phyloP scores from a whole-genome alignment of 2,888 invertebrate genomes.

The Drosophila seclusa region DNA sequence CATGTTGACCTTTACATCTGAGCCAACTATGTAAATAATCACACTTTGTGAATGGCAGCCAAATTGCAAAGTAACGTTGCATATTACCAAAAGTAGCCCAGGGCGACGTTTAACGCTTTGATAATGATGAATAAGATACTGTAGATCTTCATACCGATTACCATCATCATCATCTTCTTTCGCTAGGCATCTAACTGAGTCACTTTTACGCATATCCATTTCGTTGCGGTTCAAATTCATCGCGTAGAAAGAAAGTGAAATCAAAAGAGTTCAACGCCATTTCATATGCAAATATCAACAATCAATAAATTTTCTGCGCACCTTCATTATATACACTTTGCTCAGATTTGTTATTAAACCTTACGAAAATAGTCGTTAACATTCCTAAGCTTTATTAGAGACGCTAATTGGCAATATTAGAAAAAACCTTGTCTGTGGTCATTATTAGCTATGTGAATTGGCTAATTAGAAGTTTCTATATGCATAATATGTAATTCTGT shows the following conservation, averaged over 20 bases:
- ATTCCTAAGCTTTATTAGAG: slow-evolving; percentile 42
- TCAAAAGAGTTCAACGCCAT: slow-evolving; percentile 58
- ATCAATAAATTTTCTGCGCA: slow-evolving; percentile 3
- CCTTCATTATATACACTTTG: slow-evolving; percentile 13
- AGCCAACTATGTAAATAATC: slow-evolving; percentile 54
- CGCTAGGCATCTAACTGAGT: slow-evolving; percentile 5
- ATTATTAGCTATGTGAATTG: slow-evolving; percentile 19
- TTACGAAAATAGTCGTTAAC: slow-evolving; percentile 14
- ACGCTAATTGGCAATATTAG: slow-evolving; percentile 41
- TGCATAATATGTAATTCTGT: background rate
- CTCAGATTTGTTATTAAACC: background rate
- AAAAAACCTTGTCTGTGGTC: slow-evolving; percentile 7
- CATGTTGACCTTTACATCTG: slow-evolving; percentile 70
- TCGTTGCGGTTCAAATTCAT: slow-evolving; percentile 18
- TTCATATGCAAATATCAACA: slow-evolving; percentile 59
- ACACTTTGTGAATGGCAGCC: slow-evolving; percentile 47
- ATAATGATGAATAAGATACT: slow-evolving; percentile 2
- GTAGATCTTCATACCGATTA: background rate
- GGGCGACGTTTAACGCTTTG: slow-evolving; percentile 22
- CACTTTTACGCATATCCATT: slow-evolving; percentile 14
- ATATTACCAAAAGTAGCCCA: slow-evolving; percentile 10
- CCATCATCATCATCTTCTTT: slow-evolving; percentile 2
- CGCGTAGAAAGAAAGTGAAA: slow-evolving; percentile 68
- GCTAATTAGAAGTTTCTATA: slow-evolving; percentile 21
- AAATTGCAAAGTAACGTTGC: slow-evolving; percentile 22